Evolutionary conservation across 1,140 invertebrate species (phyloP), one percentile per base, ranked within the genome.

Genomic region (Magallana angulata): DNA sequence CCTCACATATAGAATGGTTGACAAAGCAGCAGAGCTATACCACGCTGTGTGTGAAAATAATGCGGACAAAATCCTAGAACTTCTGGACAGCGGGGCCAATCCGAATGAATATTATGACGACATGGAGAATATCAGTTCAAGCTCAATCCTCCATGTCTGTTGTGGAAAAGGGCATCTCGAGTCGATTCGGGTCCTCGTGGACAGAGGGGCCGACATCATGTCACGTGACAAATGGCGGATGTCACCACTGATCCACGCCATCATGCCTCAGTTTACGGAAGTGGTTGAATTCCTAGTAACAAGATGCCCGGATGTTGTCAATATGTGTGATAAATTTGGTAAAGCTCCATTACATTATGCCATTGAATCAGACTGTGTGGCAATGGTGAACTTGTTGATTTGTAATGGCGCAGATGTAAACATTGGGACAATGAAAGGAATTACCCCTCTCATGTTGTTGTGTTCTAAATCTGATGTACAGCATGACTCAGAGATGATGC

Each of bases 161-260:
- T 88, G 89, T 84, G 89, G 81, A 59, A 91, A 91, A 36, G 90
- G 87, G 14, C 62, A 85, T n/a, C 9, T 85, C 12, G 86, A 87
- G 24, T 89, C 86, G 59, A 89, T 82, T 16, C 85, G 87, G 57
- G 57, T 89, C 9, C 48, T 91, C 5, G 84, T 91, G 8, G 81
- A 89, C 11, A 57, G 85, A 59, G 90, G 90, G 8, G 90, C 91
- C 7, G 71, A 83, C 5, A 76, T 91, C 16, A 82, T 85, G 12
- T 82, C 87, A 8, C 36, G 88, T 24, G 91, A 91, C 71, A 87
- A 90, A 82, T 91, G 91, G 91, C 82, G 90, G 11, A 89, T 90
- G 81, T 90, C 91, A 4, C 91, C 91, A 3, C 68, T 91, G 1
- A 89, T 90, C 87, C 91, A 90, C 71, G 87, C 87, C 48, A 83